A percentile compares a stretch with the other conserved stretches of the same genome.
phyloP scores from a whole-genome alignment of 2,113 vertebrate species.

The Spheniscus mendiculus region DNA sequence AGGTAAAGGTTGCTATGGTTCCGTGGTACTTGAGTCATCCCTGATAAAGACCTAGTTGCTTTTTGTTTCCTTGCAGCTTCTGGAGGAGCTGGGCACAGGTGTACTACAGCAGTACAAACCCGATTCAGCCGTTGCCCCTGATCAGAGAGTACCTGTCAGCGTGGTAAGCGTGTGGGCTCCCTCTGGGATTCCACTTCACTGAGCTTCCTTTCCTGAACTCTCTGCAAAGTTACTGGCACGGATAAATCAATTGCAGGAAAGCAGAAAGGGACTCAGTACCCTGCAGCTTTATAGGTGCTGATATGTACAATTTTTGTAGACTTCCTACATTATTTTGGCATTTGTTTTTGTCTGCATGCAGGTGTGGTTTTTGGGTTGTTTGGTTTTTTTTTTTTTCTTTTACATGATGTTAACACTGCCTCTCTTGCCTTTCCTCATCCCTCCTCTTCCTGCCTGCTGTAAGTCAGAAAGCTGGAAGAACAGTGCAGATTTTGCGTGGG shows the following conservation, averaged over 20 bases:
- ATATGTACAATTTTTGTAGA: rapidly evolving
- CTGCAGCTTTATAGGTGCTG: neutral
- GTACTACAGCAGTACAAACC: conserved; percentile 90
- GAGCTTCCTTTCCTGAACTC: neutral
- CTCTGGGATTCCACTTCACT: neutral
- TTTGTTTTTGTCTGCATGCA: neutral
- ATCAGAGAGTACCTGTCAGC: conserved; percentile 77
- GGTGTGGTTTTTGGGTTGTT: neutral
- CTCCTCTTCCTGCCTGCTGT: neutral
- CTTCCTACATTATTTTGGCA: neutral
- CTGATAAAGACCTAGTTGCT: neutral
- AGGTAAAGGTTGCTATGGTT: neutral
- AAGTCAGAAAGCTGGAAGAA: neutral
- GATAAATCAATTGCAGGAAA: neutral
- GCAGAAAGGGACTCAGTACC: neutral
- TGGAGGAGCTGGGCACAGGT: conserved; percentile 92
- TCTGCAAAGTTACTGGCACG: neutral
- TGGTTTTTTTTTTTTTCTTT: neutral
- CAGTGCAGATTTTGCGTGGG: neutral
- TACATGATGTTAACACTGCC: neutral
- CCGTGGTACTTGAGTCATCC: neutral
- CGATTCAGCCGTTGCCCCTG: conserved; percentile 70
- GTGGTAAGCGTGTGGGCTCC: conserved; percentile 70
- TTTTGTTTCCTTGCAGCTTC: conserved; percentile 76
- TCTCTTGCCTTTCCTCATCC: neutral